Percentiles rank a stretch among this genome's conserved stretches.
These are phyloP conservation scores for Chaetorhynchus papuensis DNA, from an alignment of 2,113 vertebrate species.

Conservation along the genomic window DNA sequence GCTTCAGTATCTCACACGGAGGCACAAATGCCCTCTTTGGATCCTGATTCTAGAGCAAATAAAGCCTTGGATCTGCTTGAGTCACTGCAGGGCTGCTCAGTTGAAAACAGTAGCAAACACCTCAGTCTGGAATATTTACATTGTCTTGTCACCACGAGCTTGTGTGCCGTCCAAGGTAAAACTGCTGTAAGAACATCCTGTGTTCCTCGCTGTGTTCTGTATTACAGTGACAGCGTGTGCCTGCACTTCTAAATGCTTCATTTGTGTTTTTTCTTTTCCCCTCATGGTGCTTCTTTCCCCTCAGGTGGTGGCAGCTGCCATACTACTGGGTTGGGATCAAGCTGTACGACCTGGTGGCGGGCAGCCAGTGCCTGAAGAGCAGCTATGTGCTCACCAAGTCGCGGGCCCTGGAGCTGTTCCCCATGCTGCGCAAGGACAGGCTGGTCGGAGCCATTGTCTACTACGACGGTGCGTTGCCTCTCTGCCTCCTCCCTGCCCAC, in stretches of 20 bases:
- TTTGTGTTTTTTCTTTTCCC: rapidly evolving
- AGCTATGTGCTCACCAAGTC: constrained; percentile 93
- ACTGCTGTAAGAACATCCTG: rapidly evolving
- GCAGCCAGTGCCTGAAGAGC: constrained; percentile 89
- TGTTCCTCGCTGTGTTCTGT: rapidly evolving
- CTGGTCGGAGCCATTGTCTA: constrained; percentile 97
- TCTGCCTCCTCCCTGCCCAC: rapidly evolving
- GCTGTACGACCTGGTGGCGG: constrained; percentile 93
- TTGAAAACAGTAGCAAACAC: background rate
- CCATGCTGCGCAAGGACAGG: constrained; percentile 91
- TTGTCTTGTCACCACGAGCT: rapidly evolving
- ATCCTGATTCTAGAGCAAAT: background rate
- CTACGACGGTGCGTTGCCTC: constrained; percentile 85
- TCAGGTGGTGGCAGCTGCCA: constrained; percentile 97
- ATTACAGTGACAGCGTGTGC: rapidly evolving
- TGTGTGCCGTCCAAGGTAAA: rapidly evolving
- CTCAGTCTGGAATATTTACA: background rate
- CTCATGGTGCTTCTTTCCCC: background rate
- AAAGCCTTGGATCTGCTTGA: background rate
- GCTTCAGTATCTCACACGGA: background rate
- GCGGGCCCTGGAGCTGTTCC: constrained; percentile 90
- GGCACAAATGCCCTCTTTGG: background rate
- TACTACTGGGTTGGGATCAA: constrained; percentile 98
- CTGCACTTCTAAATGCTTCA: rapidly evolving
- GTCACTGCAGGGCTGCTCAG: background rate